Base-by-base conservation (phyloP, 2,797 vertebrate genomes). In the Enteromius mattozi region DNA sequence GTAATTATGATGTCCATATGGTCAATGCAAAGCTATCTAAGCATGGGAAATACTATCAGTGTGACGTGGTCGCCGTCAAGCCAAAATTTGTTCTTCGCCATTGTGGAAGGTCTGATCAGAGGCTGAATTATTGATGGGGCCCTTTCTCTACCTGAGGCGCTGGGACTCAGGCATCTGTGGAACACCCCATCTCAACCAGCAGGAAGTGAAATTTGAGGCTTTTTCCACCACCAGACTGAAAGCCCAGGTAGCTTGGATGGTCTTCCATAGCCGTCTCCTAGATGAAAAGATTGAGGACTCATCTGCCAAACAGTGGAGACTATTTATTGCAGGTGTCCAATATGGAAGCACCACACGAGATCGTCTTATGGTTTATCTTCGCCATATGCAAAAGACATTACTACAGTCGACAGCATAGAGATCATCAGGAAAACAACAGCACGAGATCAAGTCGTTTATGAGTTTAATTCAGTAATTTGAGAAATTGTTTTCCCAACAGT, bases 1-100 rank as follows among this genome's bases (percentile, higher is more conserved):
- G 94, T 95, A 94, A 95, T 96, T 94, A 95, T 94, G 90, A 91
- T 89, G 93, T 93, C 95, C 95, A 95, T 96, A 96, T 96, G 95
- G 94, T 94, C 93, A 94, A 94, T 86, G 92, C 92, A 94, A 93
- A 93, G 92, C 70, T 84, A 89, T 90, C 90, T 91, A 87, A 89
- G 75, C 70, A 88, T 85, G 90, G 91, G 95, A 96, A 96, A 95
- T 90, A 94, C 93, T 94, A 95, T 94, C 94, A 80, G 92, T 89
- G 91, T 86, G 89, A 85, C 70, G 83, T 81, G 82, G 71, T 56
- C 27, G 79, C 13, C 40, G 81, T 90, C 71, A 75, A 94, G 94
- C 95, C 94, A 95, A 95, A 94, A 92, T 94, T 95, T 93, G 93
- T 94, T 94, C 93, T 93, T 89, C 89, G 92, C 94, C 92, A 94